These are phyloP conservation scores for Callyntrura guangdongensis DNA, from an alignment of 2,888 invertebrate genomes.

Conservation along the genomic window DNA sequence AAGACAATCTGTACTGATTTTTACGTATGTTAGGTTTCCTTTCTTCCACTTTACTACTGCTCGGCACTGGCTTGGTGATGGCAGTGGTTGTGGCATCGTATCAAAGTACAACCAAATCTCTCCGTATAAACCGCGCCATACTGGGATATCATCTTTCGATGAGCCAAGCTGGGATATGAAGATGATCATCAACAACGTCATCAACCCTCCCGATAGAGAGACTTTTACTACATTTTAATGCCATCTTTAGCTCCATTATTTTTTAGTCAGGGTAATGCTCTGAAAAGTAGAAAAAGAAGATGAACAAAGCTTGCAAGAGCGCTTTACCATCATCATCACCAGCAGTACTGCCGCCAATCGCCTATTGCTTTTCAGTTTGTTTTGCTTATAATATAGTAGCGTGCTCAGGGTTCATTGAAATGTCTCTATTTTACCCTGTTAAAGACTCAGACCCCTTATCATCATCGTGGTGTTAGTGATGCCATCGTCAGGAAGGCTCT, in stretches of 20 bases:
- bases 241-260: conserved; percentile 55
- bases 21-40: conserved; percentile 31
- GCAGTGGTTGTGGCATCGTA: neutral
- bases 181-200: conserved; percentile 34
- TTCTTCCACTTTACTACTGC: neutral
- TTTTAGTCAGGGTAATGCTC: neutral
- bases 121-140: neutral
- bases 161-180: neutral
- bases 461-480: conserved; percentile 5
- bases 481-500: neutral
- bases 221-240: conserved; percentile 76
- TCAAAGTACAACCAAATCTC: neutral
- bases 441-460: neutral
- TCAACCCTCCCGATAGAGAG: conserved; percentile 49
- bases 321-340: neutral
- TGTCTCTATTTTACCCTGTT: no score
- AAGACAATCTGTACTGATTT: conserved; percentile 25
- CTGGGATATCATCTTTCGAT: neutral
- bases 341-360: no score
- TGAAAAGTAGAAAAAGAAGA: neutral
- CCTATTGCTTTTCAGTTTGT: no score
- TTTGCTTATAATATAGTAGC: no score
- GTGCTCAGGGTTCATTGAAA: no score
- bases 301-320: neutral
- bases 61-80: neutral